phyloP scores from a whole-genome alignment of 2,797 vertebrate species.

The Botia almorhae region DNA sequence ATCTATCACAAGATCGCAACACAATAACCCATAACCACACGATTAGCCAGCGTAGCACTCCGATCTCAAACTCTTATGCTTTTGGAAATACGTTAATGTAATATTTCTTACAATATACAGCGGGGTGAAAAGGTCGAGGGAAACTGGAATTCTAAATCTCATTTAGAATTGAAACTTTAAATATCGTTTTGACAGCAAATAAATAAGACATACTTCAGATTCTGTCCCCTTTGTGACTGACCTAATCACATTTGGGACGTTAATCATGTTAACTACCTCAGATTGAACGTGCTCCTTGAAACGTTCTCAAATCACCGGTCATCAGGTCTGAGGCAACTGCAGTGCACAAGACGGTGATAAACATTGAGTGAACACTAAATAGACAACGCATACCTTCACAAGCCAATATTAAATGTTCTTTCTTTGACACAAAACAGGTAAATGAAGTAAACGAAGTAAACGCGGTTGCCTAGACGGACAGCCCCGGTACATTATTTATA shows the following conservation, averaged over 20 bases:
- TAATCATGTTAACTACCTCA: too few species aligned
- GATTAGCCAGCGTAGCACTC: neutral
- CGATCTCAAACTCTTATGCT: neutral
- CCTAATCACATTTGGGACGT: too few species aligned
- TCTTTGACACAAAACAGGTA: neutral
- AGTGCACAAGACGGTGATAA: neutral
- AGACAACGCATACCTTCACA: neutral
- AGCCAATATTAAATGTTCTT: neutral
- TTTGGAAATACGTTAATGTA: neutral
- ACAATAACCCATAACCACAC: neutral
- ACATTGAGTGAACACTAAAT: neutral
- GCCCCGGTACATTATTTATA: neutral
- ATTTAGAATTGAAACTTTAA: neutral
- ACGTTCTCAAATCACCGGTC: too few species aligned
- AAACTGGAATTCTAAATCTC: too few species aligned
- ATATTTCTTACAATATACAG: neutral
- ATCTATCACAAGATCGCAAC: constrained; percentile 16
- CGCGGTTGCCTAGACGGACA: neutral
- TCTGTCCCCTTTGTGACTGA: too few species aligned
- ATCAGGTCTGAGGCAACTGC: too few species aligned
- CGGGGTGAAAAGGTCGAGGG: neutral
- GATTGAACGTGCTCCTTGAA: too few species aligned
- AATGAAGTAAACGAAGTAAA: neutral
- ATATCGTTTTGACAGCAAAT: too few species aligned
- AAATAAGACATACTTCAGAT: too few species aligned